These are phyloP conservation scores for Apamea crenata DNA, from an alignment of 2,888 invertebrate genomes.

Conservation along the genomic window DNA sequence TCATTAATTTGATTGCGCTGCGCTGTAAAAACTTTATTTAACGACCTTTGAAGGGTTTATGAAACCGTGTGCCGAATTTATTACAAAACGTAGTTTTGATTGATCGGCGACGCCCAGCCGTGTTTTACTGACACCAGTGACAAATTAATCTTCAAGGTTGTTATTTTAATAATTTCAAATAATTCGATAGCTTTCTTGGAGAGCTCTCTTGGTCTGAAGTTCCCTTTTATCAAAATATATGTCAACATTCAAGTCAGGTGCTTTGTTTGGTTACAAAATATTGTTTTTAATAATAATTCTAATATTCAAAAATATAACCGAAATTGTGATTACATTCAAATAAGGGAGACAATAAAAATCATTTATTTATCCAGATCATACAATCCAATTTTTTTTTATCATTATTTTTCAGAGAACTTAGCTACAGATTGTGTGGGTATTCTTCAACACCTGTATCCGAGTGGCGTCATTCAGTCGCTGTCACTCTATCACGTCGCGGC, in stretches of 20 bases:
- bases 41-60: conserved; percentile 25
- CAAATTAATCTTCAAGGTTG: conserved; percentile 9
- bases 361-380: too few relatives aligned
- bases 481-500: conserved; percentile 54
- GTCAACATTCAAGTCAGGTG: background rate
- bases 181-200: conserved; percentile 2
- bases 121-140: background rate
- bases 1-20: conserved; percentile 48
- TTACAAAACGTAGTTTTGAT: conserved; percentile 34
- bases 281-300: too few relatives aligned
- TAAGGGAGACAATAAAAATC: too few relatives aligned
- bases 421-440: background rate
- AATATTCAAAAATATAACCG: too few relatives aligned
- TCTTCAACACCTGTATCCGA: background rate
- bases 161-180: conserved; percentile 13
- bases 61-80: conserved; percentile 40
- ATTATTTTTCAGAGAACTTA: too few relatives aligned
- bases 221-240: background rate
- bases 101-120: conserved; percentile 21
- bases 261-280: background rate
- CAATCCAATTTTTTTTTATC: too few relatives aligned
- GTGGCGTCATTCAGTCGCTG: conserved; percentile 10
- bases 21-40: conserved; percentile 53
- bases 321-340: too few relatives aligned
- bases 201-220: conserved; percentile 2